A percentile compares a stretch with the other conserved stretches of the same genome.
phyloP scores from a whole-genome alignment of 2,797 vertebrate genomes.

The Alfaro cultratus region DNA sequence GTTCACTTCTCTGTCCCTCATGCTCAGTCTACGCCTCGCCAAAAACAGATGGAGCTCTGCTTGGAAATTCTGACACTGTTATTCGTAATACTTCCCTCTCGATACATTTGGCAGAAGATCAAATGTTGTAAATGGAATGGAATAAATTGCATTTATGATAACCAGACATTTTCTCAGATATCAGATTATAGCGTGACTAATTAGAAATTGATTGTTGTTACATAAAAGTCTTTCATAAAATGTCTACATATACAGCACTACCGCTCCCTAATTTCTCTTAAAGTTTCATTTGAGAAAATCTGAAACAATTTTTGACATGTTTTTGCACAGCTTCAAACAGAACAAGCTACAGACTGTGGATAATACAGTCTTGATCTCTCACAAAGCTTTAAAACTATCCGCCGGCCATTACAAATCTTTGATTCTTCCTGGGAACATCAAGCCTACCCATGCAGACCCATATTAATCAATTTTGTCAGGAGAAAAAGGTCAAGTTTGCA shows the following conservation, averaged over 20 bases:
- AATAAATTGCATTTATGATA: neutral
- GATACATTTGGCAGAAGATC: neutral
- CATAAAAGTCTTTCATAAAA: neutral
- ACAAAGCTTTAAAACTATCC: slow-evolving; percentile 29
- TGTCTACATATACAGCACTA: neutral
- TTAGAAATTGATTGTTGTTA: neutral
- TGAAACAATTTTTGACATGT: neutral
- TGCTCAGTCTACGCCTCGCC: neutral
- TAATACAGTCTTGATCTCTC: slow-evolving; percentile 8
- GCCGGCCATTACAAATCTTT: slow-evolving; percentile 39
- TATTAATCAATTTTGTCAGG: slow-evolving; percentile 66
- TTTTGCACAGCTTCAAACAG: neutral
- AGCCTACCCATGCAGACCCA: slow-evolving; percentile 49
- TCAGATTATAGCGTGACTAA: neutral
- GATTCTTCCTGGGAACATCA: slow-evolving; percentile 46
- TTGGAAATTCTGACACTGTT: neutral
- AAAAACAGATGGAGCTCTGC: neutral
- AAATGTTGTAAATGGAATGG: neutral
- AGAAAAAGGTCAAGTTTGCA: slow-evolving; percentile 73
- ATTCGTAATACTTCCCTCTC: neutral
- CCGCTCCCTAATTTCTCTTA: neutral
- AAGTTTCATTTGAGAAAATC: neutral
- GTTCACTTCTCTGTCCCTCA: neutral
- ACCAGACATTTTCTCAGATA: neutral
- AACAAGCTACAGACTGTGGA: slow-evolving; percentile 1